phyloP scores from a whole-genome alignment of 2,113 vertebrate genomes.

The Istiophorus platypterus region DNA sequence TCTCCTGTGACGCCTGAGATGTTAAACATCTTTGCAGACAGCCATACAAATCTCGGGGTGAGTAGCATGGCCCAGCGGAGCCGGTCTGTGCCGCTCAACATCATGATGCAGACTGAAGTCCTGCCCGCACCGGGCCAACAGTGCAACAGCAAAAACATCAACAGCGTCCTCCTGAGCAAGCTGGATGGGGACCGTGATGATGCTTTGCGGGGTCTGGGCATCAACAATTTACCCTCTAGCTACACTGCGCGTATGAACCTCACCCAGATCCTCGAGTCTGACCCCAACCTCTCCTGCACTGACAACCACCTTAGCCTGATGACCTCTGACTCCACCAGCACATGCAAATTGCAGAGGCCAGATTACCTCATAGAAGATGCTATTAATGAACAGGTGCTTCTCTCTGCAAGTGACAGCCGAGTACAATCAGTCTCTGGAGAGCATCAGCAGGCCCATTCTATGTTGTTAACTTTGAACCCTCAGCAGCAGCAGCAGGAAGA shows the following conservation, averaged over 20 bases:
- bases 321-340: conserved; percentile 85
- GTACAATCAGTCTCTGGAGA: conserved; percentile 87
- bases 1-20: conserved; percentile 90
- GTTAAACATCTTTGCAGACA: conserved; percentile 89
- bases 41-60: conserved; percentile 86
- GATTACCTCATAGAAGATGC: conserved; percentile 93
- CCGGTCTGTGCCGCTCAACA: conserved; percentile 95
- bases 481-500: conserved; percentile 82
- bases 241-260: conserved; percentile 99
- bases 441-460: conserved; percentile 82
- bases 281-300: conserved; percentile 86
- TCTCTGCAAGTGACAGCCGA: conserved; percentile 88
- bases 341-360: conserved; percentile 91
- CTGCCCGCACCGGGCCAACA: conserved; percentile 87
- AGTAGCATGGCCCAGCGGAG: conserved; percentile 95
- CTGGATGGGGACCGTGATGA: conserved; percentile 92
- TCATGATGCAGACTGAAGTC: conserved; percentile 98
- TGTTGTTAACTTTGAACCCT: conserved; percentile 82
- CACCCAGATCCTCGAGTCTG: conserved; percentile 96
- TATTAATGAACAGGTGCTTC: conserved; percentile 88
- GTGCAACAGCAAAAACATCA: conserved; percentile 90
- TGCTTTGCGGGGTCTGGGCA: conserved; percentile 90
- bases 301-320: conserved; percentile 89
- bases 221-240: conserved; percentile 93
- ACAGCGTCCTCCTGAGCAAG: conserved; percentile 93